These are phyloP conservation scores for Drosophila kurseongensis DNA, from an alignment of 1,140 invertebrate species.

Conservation along the genomic window DNA sequence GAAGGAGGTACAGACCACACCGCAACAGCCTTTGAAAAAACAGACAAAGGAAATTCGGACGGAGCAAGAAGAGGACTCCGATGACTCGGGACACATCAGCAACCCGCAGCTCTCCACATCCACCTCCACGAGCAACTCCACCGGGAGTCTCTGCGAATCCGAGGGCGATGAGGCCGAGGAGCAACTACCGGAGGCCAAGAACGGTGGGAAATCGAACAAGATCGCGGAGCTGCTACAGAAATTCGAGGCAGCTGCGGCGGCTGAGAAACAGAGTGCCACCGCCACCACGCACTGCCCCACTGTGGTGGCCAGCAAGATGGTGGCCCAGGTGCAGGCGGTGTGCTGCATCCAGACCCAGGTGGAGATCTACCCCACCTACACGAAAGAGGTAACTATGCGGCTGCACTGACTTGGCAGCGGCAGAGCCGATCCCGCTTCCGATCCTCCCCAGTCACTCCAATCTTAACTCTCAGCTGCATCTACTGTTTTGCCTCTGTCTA, in stretches of 20 bases:
- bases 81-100: slow-evolving; percentile 91
- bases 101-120: slow-evolving; percentile 84
- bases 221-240: slow-evolving; percentile 70
- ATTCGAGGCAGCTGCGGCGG: slow-evolving; percentile 58
- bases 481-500: slow-evolving; percentile 14
- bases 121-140: slow-evolving; percentile 64
- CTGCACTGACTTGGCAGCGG: slow-evolving; percentile 54
- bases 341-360: slow-evolving; percentile 78
- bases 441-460: slow-evolving; percentile 36
- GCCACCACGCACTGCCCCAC: background rate
- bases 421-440: slow-evolving; percentile 20
- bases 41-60: slow-evolving; percentile 23
- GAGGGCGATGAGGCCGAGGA: slow-evolving; percentile 49
- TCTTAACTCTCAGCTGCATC: slow-evolving; percentile 33
- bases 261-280: slow-evolving; percentile 12
- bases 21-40: slow-evolving; percentile 24
- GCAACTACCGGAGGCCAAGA: slow-evolving; percentile 7
- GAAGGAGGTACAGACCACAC: slow-evolving; percentile 29
- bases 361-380: slow-evolving; percentile 82
- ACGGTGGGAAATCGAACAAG: slow-evolving; percentile 55
- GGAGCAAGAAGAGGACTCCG: slow-evolving; percentile 86
- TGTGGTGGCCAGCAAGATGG: slow-evolving; percentile 53
- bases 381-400: slow-evolving; percentile 84
- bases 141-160: slow-evolving; percentile 68
- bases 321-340: slow-evolving; percentile 75